A percentile compares a stretch with the other conserved stretches of the same genome.
Conservation (phyloP, 2,113 vertebrate species). For the Limnothrissa miodon region DNA sequence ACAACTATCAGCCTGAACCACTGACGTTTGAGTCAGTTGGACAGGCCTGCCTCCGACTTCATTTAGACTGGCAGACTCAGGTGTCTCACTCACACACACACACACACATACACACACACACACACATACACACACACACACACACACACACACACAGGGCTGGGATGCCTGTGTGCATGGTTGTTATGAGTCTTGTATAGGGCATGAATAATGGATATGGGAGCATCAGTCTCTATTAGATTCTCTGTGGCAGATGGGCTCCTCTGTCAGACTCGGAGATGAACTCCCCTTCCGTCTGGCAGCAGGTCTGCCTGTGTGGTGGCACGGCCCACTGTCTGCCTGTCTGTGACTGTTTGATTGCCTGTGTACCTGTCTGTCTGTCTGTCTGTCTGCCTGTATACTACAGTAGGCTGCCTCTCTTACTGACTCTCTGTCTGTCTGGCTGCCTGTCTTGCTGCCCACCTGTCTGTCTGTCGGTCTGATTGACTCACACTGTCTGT, state of each 20-base stretch:
- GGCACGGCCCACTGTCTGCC: neutral
- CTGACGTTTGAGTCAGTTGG: conserved; percentile 5
- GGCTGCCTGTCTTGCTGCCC: neutral
- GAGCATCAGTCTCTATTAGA: neutral
- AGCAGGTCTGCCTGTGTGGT: neutral
- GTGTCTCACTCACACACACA: neutral
- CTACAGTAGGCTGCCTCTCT: no score
- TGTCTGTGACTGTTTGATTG: neutral
- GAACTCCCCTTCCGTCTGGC: conserved; percentile 6
- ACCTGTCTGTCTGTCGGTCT: neutral
- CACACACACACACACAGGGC: no score
- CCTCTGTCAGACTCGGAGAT: neutral
- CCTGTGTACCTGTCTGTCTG: neutral
- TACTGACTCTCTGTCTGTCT: neutral
- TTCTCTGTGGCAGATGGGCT: conserved; percentile 1
- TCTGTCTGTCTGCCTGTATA: neutral
- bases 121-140: no score
- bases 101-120: neutral
- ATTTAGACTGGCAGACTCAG: conserved; percentile 9
- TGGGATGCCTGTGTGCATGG: neutral
- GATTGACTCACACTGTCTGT: neutral
- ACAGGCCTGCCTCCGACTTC: neutral
- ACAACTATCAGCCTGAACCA: neutral
- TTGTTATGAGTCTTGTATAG: neutral
- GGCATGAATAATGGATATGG: neutral